These are phyloP conservation scores for Drosophila tsacasi DNA, from an alignment of 1,140 invertebrate genomes.

Conservation along the genomic window DNA sequence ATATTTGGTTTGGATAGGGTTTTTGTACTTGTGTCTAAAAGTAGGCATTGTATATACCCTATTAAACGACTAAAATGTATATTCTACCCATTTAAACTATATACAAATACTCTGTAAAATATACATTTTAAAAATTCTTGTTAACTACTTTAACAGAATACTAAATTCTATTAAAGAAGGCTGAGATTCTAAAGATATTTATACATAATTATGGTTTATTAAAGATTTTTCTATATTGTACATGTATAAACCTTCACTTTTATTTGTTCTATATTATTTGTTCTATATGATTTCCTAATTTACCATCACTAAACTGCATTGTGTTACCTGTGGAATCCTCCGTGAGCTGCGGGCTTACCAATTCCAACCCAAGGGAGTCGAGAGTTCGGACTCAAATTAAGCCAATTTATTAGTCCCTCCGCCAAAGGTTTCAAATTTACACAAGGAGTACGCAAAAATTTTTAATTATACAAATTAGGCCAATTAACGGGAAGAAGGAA, in stretches of 20 bases:
- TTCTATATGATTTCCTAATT: not conserved
- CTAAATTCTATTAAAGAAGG: not conserved
- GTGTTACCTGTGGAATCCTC: slow-evolving; percentile 3
- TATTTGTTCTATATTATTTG: too few relatives aligned
- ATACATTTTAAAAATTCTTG: not conserved
- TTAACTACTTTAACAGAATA: not conserved
- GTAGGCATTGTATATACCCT: not conserved
- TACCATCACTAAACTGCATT: not conserved
- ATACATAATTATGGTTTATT: too few relatives aligned
- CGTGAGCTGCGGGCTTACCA: not conserved
- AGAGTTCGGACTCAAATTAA: slow-evolving; percentile 24
- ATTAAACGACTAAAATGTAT: not conserved
- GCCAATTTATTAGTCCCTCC: slow-evolving; percentile 43
- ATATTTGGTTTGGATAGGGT: too few relatives aligned
- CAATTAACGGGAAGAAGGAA: slow-evolving; percentile 55
- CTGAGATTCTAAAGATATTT: not conserved
- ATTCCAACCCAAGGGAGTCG: slow-evolving; percentile 4
- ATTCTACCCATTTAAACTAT: not conserved
- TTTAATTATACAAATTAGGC: slow-evolving; percentile 78
- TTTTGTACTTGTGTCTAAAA: not conserved
- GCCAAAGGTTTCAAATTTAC: slow-evolving; percentile 47
- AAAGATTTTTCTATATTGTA: too few relatives aligned
- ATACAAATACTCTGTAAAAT: too few relatives aligned
- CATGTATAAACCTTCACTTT: not conserved
- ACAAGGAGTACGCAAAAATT: slow-evolving; percentile 47